Percentiles rank a stretch among this genome's conserved stretches.
phyloP scores from a whole-genome alignment of 2,888 invertebrate species.

The Atherix ibis region DNA sequence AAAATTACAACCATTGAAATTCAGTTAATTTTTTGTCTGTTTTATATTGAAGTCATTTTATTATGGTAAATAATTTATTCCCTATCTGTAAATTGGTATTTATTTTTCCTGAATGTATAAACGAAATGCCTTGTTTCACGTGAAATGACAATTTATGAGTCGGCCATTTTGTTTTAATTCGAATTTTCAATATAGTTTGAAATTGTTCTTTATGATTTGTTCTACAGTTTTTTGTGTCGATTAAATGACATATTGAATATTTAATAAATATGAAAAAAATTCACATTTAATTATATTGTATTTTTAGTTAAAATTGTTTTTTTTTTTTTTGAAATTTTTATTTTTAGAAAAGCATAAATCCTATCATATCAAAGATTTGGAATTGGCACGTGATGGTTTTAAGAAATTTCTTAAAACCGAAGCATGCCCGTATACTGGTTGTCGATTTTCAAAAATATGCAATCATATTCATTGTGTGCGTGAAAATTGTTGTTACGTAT shows the following conservation, averaged over 20 bases:
- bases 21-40: background rate
- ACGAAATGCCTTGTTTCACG: too few relatives aligned
- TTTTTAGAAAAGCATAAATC: conserved; percentile 90
- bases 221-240: too few relatives aligned
- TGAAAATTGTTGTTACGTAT: conserved; percentile 85
- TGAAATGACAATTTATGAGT: too few relatives aligned
- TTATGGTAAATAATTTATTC: background rate
- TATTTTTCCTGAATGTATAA: background rate
- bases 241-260: too few relatives aligned
- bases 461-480: conserved; percentile 98
- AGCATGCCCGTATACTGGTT: conserved; percentile 76
- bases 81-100: background rate
- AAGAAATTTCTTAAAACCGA: conserved; percentile 98
- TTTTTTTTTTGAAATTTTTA: background rate
- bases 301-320: background rate
- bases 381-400: conserved; percentile 87
- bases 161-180: too few relatives aligned
- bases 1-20: background rate
- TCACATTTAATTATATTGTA: background rate
- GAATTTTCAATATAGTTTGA: too few relatives aligned
- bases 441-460: conserved; percentile 85
- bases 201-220: too few relatives aligned
- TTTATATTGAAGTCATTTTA: background rate
- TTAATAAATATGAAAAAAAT: too few relatives aligned
- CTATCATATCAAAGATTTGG: conserved; percentile 95